phyloP scores from a whole-genome alignment of 1,140 invertebrate species.

The Delia radicum region DNA sequence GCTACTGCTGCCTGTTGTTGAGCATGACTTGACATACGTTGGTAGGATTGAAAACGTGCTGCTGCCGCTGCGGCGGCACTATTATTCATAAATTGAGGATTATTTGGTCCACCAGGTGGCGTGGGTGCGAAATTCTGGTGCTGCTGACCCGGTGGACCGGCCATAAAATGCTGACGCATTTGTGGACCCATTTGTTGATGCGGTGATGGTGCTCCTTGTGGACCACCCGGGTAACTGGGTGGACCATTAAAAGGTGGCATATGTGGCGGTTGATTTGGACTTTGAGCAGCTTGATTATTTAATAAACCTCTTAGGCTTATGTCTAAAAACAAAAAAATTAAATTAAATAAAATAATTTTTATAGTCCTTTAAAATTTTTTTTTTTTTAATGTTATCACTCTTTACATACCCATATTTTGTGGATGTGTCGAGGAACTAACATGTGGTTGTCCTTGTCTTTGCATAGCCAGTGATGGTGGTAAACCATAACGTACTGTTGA shows the following conservation, averaged over 20 bases:
- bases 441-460: constrained; percentile 52
- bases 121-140: constrained; percentile 51
- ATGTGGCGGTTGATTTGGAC: constrained; percentile 48
- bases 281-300: constrained; percentile 54
- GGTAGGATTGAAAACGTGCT: constrained; percentile 49
- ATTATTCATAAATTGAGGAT: constrained; percentile 46
- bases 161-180: constrained; percentile 54
- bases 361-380: too few species aligned
- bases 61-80: constrained; percentile 30
- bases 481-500: constrained; percentile 50
- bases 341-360: neutral
- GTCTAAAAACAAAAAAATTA: constrained; percentile 33
- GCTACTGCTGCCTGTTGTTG: constrained; percentile 49
- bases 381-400: too few species aligned
- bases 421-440: constrained; percentile 56
- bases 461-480: constrained; percentile 48
- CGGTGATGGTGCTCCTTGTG: constrained; percentile 48
- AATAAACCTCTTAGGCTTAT: constrained; percentile 53
- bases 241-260: constrained; percentile 45
- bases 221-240: constrained; percentile 51
- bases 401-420: constrained; percentile 52
- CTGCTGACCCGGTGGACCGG: constrained; percentile 36
- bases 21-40: constrained; percentile 52
- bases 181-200: constrained; percentile 49
- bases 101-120: constrained; percentile 48